Evolutionary conservation across 2,797 vertebrate genomes (phyloP), one percentile per base, ranked within the genome.

Genomic region (Megalops cyprinoides): DNA sequence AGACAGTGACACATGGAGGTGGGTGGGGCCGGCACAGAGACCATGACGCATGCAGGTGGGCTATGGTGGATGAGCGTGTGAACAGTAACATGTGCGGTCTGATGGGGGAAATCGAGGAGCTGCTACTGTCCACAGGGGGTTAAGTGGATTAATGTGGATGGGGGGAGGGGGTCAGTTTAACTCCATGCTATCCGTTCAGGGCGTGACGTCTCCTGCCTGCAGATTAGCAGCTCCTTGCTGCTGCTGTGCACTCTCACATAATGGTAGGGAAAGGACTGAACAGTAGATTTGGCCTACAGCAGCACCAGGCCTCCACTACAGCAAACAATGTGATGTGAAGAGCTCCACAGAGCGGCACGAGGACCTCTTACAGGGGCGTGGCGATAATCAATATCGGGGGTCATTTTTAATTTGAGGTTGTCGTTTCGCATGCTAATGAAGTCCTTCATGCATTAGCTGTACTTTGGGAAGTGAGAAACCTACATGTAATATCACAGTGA

Each of bases 141-240:
- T 15, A 56, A 14, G 53, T 56, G 56, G 56, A 18, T 60, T 6
- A 4, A 4, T 3, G 25, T n/a, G 56, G 6, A 18, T 60, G 25
- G 23, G n/a, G 23, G 56, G 56, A 28, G 56, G 9, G 3, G 56
- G 3, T 25, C 6, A 23, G 10, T 60, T 60, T 28, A 6, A 1
- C 0, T 60, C 0, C 15, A 12, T 53, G 6, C 51, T 53, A 15
- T 53, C 51, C 18, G 51, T 53, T 14, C 51, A 53, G 6, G 51
- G 46, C 60, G 37, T 23, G n/a, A n/a, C n/a, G n/a, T n/a, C n/a
- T n/a, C n/a, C 60, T 23, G 77, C 15, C 12, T 60, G 18, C 48
- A 53, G 74, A 65, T 79, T 69, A 71, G 39, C 46, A 69, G 77
- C 62, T 42, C 39, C 77, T 69, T 31, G 46, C 28, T 34, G 23